phyloP scores from a whole-genome alignment of 2,113 vertebrate genomes.

The Otolemur garnettii region DNA sequence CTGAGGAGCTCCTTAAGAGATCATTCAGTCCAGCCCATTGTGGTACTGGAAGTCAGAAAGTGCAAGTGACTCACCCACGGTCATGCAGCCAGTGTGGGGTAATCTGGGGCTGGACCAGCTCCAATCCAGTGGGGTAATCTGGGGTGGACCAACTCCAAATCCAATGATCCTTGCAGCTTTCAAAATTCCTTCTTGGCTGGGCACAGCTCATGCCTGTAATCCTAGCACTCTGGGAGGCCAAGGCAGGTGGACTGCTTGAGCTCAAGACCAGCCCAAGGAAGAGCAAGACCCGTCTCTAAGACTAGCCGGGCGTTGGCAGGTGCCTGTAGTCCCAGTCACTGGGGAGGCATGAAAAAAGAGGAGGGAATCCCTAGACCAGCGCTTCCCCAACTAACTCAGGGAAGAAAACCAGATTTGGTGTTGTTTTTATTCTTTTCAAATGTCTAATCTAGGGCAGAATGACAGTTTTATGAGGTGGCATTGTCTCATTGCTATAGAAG shows the following conservation, averaged over 20 bases:
- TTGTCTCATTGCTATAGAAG: background rate
- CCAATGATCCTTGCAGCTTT: background rate
- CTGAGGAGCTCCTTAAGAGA: background rate
- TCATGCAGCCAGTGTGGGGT: background rate
- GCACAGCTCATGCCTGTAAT: too few relatives aligned
- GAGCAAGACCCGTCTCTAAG: too few relatives aligned
- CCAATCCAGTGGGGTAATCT: background rate
- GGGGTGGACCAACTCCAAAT: background rate
- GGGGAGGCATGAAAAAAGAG: background rate
- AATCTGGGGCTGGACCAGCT: background rate
- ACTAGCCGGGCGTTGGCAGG: too few relatives aligned
- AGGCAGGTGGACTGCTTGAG: too few relatives aligned
- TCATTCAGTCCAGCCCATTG: background rate
- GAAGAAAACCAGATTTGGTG: background rate
- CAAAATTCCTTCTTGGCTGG: background rate
- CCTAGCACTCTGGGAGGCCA: too few relatives aligned
- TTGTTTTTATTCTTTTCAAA: background rate
- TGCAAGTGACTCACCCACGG: background rate
- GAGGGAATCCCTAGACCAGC: accelerated
- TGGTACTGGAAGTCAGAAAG: background rate
- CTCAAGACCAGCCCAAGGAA: too few relatives aligned
- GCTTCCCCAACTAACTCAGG: background rate
- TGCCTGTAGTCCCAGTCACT: too few relatives aligned
- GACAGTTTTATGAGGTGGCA: background rate
- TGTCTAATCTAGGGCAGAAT: background rate